Percentiles rank a stretch among this genome's conserved stretches.
Conservation (phyloP, 2,113 vertebrate species). For the Gorsachius goisagi region DNA sequence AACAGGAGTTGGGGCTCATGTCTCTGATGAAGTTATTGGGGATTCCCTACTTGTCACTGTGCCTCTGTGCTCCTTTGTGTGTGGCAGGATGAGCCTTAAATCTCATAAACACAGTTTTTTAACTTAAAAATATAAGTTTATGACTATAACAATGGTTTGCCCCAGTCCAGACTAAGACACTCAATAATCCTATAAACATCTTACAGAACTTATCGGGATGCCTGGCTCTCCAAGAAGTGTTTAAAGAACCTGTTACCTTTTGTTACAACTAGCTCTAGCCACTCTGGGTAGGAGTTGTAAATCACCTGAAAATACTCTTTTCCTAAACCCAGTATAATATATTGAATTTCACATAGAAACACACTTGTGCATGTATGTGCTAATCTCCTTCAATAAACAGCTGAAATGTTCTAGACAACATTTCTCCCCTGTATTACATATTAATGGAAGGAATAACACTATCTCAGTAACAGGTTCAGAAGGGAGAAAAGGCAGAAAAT, state of each 20-base stretch:
- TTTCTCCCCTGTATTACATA: neutral
- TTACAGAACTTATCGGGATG: neutral
- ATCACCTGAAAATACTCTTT: neutral
- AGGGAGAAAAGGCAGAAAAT: neutral
- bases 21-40: neutral
- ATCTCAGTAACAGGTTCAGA: neutral
- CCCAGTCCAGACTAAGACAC: neutral
- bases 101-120: neutral
- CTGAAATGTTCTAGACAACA: neutral
- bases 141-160: neutral
- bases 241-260: neutral
- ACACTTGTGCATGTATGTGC: neutral
- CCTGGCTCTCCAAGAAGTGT: neutral
- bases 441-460: neutral
- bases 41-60: accelerated
- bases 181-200: neutral
- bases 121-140: neutral
- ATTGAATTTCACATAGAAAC: neutral
- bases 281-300: neutral
- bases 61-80: neutral
- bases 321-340: neutral
- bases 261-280: neutral
- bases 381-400: neutral
- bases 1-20: neutral
- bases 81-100: neutral